Conservation (phyloP, 2,113 vertebrate species). For the Lophotis ruficrista region DNA sequence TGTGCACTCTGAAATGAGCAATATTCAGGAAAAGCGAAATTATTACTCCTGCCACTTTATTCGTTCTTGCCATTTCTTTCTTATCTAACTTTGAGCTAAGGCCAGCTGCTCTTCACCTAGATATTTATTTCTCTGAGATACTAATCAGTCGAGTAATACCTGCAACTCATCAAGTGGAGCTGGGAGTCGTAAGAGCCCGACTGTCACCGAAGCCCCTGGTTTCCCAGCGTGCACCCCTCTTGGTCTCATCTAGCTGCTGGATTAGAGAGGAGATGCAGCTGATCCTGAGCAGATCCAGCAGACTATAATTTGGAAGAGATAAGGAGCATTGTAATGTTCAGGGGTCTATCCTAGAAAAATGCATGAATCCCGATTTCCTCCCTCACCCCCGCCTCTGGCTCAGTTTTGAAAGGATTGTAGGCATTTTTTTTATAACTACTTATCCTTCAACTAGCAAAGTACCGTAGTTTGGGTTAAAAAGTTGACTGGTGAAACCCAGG, state of each 20-base stretch:
- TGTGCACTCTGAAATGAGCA: background rate
- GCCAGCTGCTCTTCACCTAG: slow-evolving; percentile 63
- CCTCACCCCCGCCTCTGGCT: background rate
- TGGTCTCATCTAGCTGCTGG: slow-evolving; percentile 46
- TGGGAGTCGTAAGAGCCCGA: slow-evolving; percentile 4
- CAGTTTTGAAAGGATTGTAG: background rate
- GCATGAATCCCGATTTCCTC: background rate
- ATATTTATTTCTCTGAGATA: slow-evolving; percentile 50
- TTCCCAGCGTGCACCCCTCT: slow-evolving; percentile 16
- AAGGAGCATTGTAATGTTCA: slow-evolving; percentile 10
- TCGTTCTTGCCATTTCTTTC: slow-evolving; percentile 6
- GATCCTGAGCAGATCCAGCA: slow-evolving; percentile 62
- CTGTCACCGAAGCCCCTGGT: background rate
- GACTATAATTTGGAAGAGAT: slow-evolving; percentile 37
- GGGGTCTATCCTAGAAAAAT: slow-evolving; percentile 29
- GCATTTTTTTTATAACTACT: slow-evolving; percentile 11
- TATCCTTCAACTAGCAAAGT: background rate
- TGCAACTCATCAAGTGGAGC: slow-evolving; percentile 51
- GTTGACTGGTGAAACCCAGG: background rate
- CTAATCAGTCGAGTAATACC: slow-evolving; percentile 52
- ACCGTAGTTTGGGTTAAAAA: background rate
- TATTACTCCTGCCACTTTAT: slow-evolving; percentile 30
- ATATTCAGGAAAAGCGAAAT: slow-evolving; percentile 2
- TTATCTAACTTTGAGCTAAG: slow-evolving; percentile 46
- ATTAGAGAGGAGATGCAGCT: slow-evolving; percentile 50